Base-by-base conservation (phyloP, 2,888 invertebrate species). In the Coelinius sp. region DNA sequence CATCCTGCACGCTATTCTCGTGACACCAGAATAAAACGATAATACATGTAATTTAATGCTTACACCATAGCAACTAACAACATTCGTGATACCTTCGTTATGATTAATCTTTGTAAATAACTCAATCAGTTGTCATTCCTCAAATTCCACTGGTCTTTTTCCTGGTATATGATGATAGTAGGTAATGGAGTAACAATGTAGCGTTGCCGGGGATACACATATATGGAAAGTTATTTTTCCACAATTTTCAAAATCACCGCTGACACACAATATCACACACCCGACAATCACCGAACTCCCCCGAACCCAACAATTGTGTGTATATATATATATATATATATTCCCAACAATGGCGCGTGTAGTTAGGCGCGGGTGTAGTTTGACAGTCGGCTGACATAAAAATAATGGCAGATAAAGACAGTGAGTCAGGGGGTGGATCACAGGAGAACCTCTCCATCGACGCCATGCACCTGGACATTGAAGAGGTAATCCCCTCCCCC, bases 361-460 rank as follows among this genome's bases (percentile, higher is more conserved):
- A n/a, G n/a, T 71, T 31, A 6, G 31, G 59, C 59, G 59, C 59
- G 59, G 59, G 31, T 59, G 35, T 59, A 59, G 59, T 59, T 59
- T 59, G 59, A 59, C 59, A 59, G 31, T 20, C 12, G 8, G 2
- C 59, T 31, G 31, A 31, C 17, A 35, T 0, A 10, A 17, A 17
- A 35, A 84, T 85, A 83, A 88, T 88, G 87, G 87, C 87, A 73
- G 86, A 87, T 75, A 87, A 86, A 83, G 86, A 85, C 73, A 83
- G 93, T 79, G 91, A 90, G 84, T 91, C 91, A 44, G 92, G 93
- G 84, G 89, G 92, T 74, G 93, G 92, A 78, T 93, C 93, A 62
- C 91, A 92, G 68, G 93, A 92, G 82, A 93, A 93, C 85, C 89
- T 93, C 76, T 89, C 89, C 72, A 85, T 88, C 17, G 90, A 89